phyloP scores from a whole-genome alignment of 2,888 invertebrate genomes.

The Himalopsyche tibetana region DNA sequence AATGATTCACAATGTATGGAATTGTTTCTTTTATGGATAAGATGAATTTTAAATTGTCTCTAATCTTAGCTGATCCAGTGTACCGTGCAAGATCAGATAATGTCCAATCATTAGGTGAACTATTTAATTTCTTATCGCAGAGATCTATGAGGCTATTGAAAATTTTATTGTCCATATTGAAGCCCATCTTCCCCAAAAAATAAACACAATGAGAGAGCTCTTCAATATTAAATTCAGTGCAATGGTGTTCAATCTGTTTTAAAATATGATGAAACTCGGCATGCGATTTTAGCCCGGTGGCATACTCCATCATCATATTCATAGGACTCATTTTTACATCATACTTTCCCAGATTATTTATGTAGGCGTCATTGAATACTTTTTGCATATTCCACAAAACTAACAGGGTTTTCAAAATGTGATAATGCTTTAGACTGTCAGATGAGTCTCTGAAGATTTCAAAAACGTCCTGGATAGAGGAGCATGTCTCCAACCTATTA shows the following conservation, averaged over 20 bases:
- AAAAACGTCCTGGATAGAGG: slow-evolving; percentile 70
- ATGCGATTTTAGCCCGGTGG: slow-evolving; percentile 67
- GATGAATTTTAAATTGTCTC: slow-evolving; percentile 14
- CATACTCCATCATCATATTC: slow-evolving; percentile 67
- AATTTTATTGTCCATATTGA: background rate
- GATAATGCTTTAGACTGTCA: slow-evolving; percentile 65
- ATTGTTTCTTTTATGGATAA: slow-evolving; percentile 43
- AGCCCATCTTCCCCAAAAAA: slow-evolving; percentile 39
- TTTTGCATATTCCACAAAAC: slow-evolving; percentile 71
- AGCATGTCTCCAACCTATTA: slow-evolving; percentile 68
- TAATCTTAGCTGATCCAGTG: background rate
- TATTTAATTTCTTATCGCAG: background rate
- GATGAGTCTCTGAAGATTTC: slow-evolving; percentile 68
- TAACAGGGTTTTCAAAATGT: slow-evolving; percentile 69
- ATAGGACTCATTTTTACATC: slow-evolving; percentile 55
- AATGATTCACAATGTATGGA: slow-evolving; percentile 38
- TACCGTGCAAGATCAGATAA: slow-evolving; percentile 1
- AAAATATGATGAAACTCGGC: slow-evolving; percentile 67
- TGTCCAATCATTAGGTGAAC: background rate
- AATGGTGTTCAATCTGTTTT: background rate
- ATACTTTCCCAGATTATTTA: slow-evolving; percentile 48
- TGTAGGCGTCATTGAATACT: slow-evolving; percentile 68
- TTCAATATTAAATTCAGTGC: background rate
- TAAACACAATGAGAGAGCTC: slow-evolving; percentile 23
- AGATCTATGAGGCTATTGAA: background rate